These are phyloP conservation scores for Muricea muricata DNA, from an alignment of 92 coral and sea anemone species.

Conservation along the genomic window DNA sequence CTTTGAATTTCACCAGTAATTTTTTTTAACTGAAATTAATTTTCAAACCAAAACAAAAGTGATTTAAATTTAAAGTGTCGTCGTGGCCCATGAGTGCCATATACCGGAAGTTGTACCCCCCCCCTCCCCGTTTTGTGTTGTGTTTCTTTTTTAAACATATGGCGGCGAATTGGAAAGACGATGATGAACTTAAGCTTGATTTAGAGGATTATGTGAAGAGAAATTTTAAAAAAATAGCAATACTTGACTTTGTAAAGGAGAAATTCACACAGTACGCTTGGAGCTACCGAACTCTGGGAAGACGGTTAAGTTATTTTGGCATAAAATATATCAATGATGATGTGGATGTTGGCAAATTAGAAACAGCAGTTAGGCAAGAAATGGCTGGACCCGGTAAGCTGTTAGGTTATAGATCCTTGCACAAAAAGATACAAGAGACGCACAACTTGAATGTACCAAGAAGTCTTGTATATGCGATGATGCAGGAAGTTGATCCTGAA, in stretches of 20 bases:
- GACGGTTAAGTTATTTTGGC: conserved; percentile 25
- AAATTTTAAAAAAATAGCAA: conserved; percentile 39
- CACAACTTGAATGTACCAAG: conserved; percentile 12
- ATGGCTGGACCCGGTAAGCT: conserved; percentile 23
- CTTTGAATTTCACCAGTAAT: too few relatives aligned
- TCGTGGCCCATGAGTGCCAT: conserved; percentile 27
- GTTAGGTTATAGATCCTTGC: conserved; percentile 24
- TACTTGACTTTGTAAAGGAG: conserved; percentile 42
- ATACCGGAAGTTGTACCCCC: too few relatives aligned
- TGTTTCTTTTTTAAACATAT: not conserved
- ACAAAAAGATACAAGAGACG: not conserved
- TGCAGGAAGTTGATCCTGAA: conserved; percentile 27
- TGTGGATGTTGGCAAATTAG: not conserved
- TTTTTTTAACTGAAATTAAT: too few relatives aligned
- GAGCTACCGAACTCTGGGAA: conserved; percentile 39
- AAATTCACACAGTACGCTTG: conserved; percentile 56
- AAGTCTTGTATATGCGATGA: conserved; percentile 18
- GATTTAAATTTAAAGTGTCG: not conserved
- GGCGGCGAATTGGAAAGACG: conserved; percentile 47
- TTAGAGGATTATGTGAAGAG: conserved; percentile 45
- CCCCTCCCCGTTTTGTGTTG: not conserved
- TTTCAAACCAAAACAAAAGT: not conserved
- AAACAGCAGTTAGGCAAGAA: conserved; percentile 14
- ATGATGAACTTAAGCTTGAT: conserved; percentile 44
- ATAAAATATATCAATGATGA: conserved; percentile 34